Percentiles rank a stretch among this genome's conserved stretches.
Evolutionary conservation across 30 jellyfish, hydroid and myxozoan genomes (phyloP).

Genomic region (Sanderia malayensis): DNA sequence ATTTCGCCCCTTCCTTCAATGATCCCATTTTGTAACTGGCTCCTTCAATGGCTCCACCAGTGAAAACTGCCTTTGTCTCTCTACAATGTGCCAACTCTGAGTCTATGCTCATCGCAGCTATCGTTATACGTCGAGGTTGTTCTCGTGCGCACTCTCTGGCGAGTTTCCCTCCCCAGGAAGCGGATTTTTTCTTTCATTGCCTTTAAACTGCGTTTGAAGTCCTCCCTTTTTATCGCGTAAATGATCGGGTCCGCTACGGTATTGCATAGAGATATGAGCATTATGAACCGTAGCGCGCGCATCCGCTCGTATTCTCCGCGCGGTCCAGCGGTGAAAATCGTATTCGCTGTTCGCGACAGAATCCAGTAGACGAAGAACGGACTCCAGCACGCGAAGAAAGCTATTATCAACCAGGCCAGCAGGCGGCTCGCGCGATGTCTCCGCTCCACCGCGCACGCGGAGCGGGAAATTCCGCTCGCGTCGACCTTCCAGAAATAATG

Average conservation of each 20-base stretch:
- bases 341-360: slow-evolving; percentile 59
- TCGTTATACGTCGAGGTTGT: slow-evolving; percentile 36
- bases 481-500: slow-evolving; percentile 26
- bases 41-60: too few relatives aligned
- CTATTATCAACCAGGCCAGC: slow-evolving; percentile 43
- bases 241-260: slow-evolving; percentile 71
- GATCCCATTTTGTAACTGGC: too few relatives aligned
- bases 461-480: slow-evolving; percentile 1
- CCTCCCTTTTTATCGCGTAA: slow-evolving; percentile 56
- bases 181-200: slow-evolving; percentile 9
- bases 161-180: slow-evolving; percentile 12
- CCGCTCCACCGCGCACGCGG: slow-evolving; percentile 24
- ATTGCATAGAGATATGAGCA: slow-evolving; percentile 50
- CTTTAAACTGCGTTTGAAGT: slow-evolving; percentile 31
- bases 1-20: too few relatives aligned
- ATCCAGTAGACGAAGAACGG: slow-evolving; percentile 71
- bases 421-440: slow-evolving; percentile 51
- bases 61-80: too few relatives aligned
- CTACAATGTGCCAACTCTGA: neutral
- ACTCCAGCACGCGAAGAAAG: slow-evolving; percentile 60
- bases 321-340: slow-evolving; percentile 57
- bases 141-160: slow-evolving; percentile 34
- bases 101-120: slow-evolving; percentile 31
- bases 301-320: slow-evolving; percentile 58
- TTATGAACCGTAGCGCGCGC: slow-evolving; percentile 42